A percentile compares a stretch with the other conserved stretches of the same genome.
Conservation (phyloP, 92 coral and sea anemone genomes). For the Chrysogorgia sp. region DNA sequence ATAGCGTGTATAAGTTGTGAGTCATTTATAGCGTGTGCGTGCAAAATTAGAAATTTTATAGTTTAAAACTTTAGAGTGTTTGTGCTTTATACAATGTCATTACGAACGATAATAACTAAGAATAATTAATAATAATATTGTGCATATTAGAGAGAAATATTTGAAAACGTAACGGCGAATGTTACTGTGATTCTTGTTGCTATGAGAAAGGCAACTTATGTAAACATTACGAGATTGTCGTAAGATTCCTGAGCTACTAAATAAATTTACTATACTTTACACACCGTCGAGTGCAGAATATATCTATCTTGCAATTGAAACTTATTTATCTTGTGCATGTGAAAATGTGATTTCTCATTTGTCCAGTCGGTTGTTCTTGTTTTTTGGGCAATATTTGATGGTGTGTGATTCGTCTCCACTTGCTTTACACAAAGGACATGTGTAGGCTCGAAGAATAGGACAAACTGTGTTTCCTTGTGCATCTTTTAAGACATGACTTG, state of each 20-base stretch:
- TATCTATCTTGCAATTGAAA: too few species aligned
- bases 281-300: too few species aligned
- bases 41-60: too few species aligned
- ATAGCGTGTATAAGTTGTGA: too few species aligned
- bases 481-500: constrained; percentile 93
- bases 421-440: constrained; percentile 97
- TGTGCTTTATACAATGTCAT: too few species aligned
- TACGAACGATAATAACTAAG: too few species aligned
- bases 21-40: too few species aligned
- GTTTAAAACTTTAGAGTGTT: too few species aligned
- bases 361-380: constrained; percentile 70
- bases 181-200: constrained; percentile 45
- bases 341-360: constrained; percentile 13
- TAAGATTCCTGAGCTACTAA: too few species aligned
- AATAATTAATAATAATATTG: too few species aligned
- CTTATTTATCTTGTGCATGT: not conserved
- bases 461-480: constrained; percentile 95
- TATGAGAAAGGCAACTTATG: constrained; percentile 18
- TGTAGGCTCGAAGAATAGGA: constrained; percentile 95
- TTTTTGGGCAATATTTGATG: constrained; percentile 97
- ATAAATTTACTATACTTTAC: too few species aligned
- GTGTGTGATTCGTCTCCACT: constrained; percentile 97
- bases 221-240: constrained; percentile 24
- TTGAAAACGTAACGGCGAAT: constrained; percentile 36
- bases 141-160: not conserved